Base-by-base conservation (phyloP, 2,888 invertebrate species). In the Troides oblongomaculatus region DNA sequence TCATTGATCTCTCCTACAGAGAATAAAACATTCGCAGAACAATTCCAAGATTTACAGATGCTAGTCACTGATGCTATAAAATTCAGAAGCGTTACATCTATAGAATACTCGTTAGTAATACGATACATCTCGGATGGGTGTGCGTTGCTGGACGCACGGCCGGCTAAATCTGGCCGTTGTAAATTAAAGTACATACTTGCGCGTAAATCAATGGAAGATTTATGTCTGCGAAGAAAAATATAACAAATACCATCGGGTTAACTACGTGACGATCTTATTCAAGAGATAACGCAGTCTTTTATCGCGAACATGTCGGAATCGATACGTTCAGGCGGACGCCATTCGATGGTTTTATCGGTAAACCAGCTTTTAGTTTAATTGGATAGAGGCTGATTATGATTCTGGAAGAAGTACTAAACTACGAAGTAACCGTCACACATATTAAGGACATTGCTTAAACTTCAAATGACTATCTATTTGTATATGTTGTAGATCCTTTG, bases 161-260 rank as follows among this genome's bases (percentile, higher is more conserved):
- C 77, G 74, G 75, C 81, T 81, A 81, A 85, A 84, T 82, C 78
- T 73, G 84, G 79, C 76, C 75, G 81, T 78, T 80, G 82, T 86
- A 86, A 86, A 85, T 84, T 85, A 83, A 78, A 83, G 81, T 82
- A 80, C 81, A 79, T 79, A 78, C 80, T 77, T 77, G 76, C 77
- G 75, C 81, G 83, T 87, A 88, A 87, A 88, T 88, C 86, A 87
- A 80, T 78, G 75, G 78, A 81, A 84, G 87, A 88, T 88, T 87
- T 87, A 88, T 79, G 79, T 73, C 73, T 75, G 74, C 73, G 76
- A 75, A 73, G 73, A 75, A 77, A 77, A 78, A 79, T 18, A 50
- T 79, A 77, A 78, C 77, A 79, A 78, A 81, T 79, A 76, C 74
- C 74, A 78, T 72, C 73, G 75, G 73, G 73, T 75, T 75, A 72